These are phyloP conservation scores for Mimas tiliae DNA, from an alignment of 2,888 invertebrate species.

Conservation along the genomic window DNA sequence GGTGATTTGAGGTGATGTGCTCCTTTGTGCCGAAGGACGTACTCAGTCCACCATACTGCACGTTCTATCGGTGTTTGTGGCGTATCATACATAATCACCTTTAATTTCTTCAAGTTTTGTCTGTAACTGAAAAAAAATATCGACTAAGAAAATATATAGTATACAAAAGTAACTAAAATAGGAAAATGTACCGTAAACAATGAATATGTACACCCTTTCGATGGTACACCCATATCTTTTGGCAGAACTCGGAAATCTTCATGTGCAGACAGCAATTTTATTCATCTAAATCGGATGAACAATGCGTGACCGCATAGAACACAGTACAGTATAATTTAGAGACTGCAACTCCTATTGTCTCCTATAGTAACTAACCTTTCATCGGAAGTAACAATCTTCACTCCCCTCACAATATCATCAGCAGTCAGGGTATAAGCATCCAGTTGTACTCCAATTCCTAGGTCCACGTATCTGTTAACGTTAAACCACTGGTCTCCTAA, in stretches of 20 bases:
- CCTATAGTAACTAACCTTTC: constrained; percentile 32
- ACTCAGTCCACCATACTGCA: constrained; percentile 69
- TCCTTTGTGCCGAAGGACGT: constrained; percentile 61
- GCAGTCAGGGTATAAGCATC: constrained; percentile 37
- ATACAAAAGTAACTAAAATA: too few species aligned
- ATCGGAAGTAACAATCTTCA: constrained; percentile 37
- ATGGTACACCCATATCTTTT: too few species aligned
- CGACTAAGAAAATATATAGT: not conserved
- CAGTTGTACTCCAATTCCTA: constrained; percentile 42
- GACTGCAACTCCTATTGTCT: too few species aligned
- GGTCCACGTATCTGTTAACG: constrained; percentile 39
- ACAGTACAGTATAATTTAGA: too few species aligned
- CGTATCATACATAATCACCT: constrained; percentile 37
- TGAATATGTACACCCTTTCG: too few species aligned
- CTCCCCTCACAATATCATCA: constrained; percentile 38
- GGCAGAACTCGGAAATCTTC: too few species aligned
- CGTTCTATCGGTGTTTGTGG: constrained; percentile 47
- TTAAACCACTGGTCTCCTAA: constrained; percentile 58
- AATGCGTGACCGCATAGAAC: too few species aligned
- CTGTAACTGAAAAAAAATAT: constrained; percentile 31
- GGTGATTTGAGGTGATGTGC: constrained; percentile 59
- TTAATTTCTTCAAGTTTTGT: constrained; percentile 31
- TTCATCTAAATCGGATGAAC: too few species aligned
- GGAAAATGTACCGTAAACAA: too few species aligned
- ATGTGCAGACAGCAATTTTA: too few species aligned